Conservation (phyloP, 2,888 invertebrate species). For the Dendrolimus pini region DNA sequence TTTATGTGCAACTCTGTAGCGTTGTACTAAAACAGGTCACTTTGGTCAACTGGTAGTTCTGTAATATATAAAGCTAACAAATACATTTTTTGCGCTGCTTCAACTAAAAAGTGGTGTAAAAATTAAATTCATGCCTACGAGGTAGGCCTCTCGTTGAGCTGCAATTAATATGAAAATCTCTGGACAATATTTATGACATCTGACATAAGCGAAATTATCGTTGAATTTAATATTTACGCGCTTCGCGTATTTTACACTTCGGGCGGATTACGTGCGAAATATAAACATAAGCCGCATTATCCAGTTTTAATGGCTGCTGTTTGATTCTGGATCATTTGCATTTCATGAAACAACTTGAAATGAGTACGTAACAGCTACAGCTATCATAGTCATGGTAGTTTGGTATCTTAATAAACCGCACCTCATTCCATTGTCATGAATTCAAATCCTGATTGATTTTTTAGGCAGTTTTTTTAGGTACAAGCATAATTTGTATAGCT, state of each 20-base stretch:
- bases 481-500: too few species aligned
- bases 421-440: too few species aligned
- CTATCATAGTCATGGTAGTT: too few species aligned
- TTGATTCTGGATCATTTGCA: conserved; percentile 53
- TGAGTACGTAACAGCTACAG: too few species aligned
- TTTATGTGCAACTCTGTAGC: too few species aligned
- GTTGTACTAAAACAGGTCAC: too few species aligned
- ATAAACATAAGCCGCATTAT: conserved; percentile 51
- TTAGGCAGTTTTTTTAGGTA: too few species aligned
- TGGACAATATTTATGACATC: conserved; percentile 59
- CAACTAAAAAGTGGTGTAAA: conserved; percentile 17
- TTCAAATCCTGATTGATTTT: too few species aligned
- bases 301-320: conserved; percentile 55
- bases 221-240: conserved; percentile 65
- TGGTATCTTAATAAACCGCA: too few species aligned
- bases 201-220: conserved; percentile 56
- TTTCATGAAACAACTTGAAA: conserved; percentile 27
- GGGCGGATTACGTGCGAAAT: conserved; percentile 59
- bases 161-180: conserved; percentile 64
- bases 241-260: conserved; percentile 61
- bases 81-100: too few species aligned
- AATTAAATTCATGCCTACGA: conserved; percentile 51
- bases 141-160: conserved; percentile 44
- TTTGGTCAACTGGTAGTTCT: too few species aligned
- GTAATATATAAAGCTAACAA: too few species aligned